These are phyloP conservation scores for Busseola fusca DNA, from an alignment of 2,888 invertebrate genomes.

Conservation along the genomic window DNA sequence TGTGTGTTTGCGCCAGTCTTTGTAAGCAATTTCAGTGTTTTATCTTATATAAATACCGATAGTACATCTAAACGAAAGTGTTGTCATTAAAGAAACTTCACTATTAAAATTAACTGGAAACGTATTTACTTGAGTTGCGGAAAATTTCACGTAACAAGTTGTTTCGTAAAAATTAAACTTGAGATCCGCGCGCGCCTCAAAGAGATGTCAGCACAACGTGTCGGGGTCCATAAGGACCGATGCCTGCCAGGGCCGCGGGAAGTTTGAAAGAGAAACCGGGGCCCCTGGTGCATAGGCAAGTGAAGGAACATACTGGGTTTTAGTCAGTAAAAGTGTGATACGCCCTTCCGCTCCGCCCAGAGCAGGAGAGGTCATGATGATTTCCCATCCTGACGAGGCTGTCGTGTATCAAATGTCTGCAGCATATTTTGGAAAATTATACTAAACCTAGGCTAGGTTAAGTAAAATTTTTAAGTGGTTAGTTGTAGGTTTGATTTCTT, in stretches of 20 bases:
- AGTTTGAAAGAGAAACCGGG: too few species aligned
- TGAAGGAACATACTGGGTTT: too few species aligned
- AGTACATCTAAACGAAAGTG: not conserved
- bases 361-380: too few species aligned
- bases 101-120: not conserved
- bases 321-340: too few species aligned
- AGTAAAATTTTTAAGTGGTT: not conserved
- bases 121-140: not conserved
- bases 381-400: not conserved
- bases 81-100: not conserved
- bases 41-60: not conserved
- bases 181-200: too few species aligned
- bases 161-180: not conserved
- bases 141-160: not conserved
- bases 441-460: not conserved
- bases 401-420: not conserved
- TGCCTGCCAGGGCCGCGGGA: too few species aligned
- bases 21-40: not conserved
- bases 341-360: too few species aligned
- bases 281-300: too few species aligned
- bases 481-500: not conserved
- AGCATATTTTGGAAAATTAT: not conserved
- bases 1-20: not conserved
- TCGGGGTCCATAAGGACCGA: too few species aligned
- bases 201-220: too few species aligned